A percentile compares a stretch with the other conserved stretches of the same genome.
These are phyloP conservation scores for Dinoponera quadriceps DNA, from an alignment of 1,140 invertebrate species.

Conservation along the genomic window DNA sequence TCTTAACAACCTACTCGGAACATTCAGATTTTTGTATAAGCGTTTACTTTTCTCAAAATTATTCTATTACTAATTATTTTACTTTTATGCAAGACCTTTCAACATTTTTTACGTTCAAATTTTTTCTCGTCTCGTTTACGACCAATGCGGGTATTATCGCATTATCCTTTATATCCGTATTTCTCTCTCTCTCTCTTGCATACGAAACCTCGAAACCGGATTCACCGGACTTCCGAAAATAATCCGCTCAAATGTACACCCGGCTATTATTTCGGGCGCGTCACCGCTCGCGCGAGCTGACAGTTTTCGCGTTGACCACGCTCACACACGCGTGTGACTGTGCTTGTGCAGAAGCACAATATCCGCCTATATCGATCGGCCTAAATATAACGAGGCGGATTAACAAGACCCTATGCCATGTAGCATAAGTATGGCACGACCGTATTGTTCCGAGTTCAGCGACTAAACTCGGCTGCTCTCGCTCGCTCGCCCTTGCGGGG, in stretches of 20 bases:
- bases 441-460: conserved; percentile 64
- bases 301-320: conserved; percentile 16
- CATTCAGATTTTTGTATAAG: no score
- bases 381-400: conserved; percentile 73
- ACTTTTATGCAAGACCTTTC: no score
- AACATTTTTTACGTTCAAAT: no score
- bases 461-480: neutral
- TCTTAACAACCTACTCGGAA: no score
- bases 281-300: neutral
- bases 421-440: conserved; percentile 66
- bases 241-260: neutral
- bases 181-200: neutral
- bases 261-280: neutral
- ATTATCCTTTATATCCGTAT: neutral
- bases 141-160: no score
- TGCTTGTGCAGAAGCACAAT: conserved; percentile 42
- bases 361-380: conserved; percentile 72
- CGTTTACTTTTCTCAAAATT: no score
- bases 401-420: conserved; percentile 66
- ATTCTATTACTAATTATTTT: no score
- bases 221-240: neutral
- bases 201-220: no score
- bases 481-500: neutral
- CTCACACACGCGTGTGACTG: conserved; percentile 1
- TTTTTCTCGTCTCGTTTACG: no score